Evolutionary conservation across 2,888 invertebrate genomes (phyloP).

Genomic region (Morpho deidamia): DNA sequence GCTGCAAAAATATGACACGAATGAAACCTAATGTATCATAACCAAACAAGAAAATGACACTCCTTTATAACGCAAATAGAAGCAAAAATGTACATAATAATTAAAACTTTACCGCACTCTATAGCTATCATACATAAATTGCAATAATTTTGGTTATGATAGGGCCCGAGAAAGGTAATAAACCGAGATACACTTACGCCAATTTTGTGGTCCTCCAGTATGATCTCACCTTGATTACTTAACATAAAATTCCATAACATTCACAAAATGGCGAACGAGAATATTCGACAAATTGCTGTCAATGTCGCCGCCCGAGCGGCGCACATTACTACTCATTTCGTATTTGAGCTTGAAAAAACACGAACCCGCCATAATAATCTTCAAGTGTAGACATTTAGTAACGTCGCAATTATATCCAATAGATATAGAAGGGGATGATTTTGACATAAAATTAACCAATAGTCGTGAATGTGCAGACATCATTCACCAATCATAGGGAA

Average conservation of each 20-base stretch:
- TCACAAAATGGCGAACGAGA: slow-evolving; percentile 75
- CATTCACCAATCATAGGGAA: slow-evolving; percentile 25
- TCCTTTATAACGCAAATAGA: background rate
- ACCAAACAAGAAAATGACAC: slow-evolving; percentile 1
- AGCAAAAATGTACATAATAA: slow-evolving; percentile 36
- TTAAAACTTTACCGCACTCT: slow-evolving; percentile 23
- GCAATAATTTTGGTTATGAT: slow-evolving; percentile 38
- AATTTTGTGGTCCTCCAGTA: slow-evolving; percentile 39
- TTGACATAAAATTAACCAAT: slow-evolving; percentile 26
- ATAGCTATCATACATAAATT: slow-evolving; percentile 40
- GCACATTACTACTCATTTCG: slow-evolving; percentile 73
- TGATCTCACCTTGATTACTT: slow-evolving; percentile 54
- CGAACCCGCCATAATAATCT: slow-evolving; percentile 68
- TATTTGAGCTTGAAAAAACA: slow-evolving; percentile 74
- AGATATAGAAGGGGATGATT: background rate
- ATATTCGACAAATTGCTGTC: slow-evolving; percentile 71
- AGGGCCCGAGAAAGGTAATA: slow-evolving; percentile 34
- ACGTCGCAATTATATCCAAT: slow-evolving; percentile 14
- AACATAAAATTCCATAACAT: slow-evolving; percentile 61
- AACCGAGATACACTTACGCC: slow-evolving; percentile 51
- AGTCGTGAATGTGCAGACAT: background rate
- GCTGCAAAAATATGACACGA: slow-evolving; percentile 15
- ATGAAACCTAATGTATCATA: background rate
- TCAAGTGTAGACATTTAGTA: slow-evolving; percentile 37
- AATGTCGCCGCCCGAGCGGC: slow-evolving; percentile 70